These are phyloP conservation scores for Harpalus rubripes DNA, from an alignment of 2,888 invertebrate species.

Conservation along the genomic window DNA sequence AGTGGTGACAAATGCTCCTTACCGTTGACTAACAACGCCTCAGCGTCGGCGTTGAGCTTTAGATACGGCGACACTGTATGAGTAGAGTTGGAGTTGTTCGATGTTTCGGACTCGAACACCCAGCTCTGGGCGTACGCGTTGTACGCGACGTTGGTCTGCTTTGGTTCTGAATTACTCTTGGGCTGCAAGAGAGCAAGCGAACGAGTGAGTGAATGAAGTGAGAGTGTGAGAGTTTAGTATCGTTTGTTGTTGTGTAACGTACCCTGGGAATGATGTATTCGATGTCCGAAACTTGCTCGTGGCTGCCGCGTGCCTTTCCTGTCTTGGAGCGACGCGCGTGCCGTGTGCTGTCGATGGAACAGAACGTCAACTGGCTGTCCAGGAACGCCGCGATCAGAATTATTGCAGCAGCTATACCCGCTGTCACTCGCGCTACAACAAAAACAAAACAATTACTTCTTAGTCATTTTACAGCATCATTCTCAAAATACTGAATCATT, in stretches of 20 bases:
- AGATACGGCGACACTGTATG: conserved; percentile 73
- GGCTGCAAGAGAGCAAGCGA: conserved; percentile 73
- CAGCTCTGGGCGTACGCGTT: conserved; percentile 79
- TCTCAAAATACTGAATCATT: conserved; percentile 14
- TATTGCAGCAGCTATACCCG: conserved; percentile 77
- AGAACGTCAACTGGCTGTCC: conserved; percentile 78
- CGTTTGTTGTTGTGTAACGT: conserved; percentile 70
- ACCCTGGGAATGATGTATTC: conserved; percentile 80
- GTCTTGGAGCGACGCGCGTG: conserved; percentile 60
- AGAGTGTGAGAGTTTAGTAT: conserved; percentile 34
- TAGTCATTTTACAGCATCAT: conserved; percentile 60
- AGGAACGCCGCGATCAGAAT: conserved; percentile 77
- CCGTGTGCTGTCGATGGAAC: conserved; percentile 74
- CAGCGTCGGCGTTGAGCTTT: conserved; percentile 70
- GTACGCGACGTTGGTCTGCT: conserved; percentile 73
- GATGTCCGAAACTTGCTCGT: conserved; percentile 78
- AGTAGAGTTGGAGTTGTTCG: conserved; percentile 71
- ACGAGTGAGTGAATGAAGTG: conserved; percentile 28
- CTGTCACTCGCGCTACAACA: conserved; percentile 77
- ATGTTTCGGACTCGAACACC: conserved; percentile 78
- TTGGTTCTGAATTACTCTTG: conserved; percentile 75
- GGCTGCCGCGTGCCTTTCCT: conserved; percentile 73
- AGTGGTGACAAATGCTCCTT: conserved; percentile 46
- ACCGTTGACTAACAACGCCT: conserved; percentile 65
- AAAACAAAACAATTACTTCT: background rate